Evolutionary conservation across 2,888 invertebrate species (phyloP).

Genomic region (Acanthosepion pharaonis): DNA sequence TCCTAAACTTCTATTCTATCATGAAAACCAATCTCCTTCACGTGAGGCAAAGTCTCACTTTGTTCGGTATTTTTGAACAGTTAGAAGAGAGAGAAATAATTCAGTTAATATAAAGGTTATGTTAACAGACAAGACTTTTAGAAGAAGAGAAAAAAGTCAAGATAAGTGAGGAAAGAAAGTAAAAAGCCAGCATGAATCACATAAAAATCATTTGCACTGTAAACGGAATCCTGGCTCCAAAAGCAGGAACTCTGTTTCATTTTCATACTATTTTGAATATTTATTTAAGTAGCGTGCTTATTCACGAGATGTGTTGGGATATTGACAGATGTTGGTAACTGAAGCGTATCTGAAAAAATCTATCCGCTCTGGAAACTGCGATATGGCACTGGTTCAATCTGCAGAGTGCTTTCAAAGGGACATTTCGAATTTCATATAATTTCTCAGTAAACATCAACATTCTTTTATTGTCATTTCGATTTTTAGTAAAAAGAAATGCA

Average conservation of each 20-base stretch:
- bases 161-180: too few relatives aligned
- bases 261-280: neutral
- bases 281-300: neutral
- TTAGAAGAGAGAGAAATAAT: too few relatives aligned
- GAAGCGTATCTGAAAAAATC: neutral
- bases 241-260: neutral
- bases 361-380: neutral
- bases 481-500: too few relatives aligned
- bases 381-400: neutral
- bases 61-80: too few relatives aligned
- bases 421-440: neutral
- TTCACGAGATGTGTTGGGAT: neutral
- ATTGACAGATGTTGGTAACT: neutral
- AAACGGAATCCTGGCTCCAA: neutral
- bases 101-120: too few relatives aligned
- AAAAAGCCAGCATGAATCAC: neutral
- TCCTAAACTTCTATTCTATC: too few relatives aligned
- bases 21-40: too few relatives aligned
- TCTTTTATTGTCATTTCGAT: too few relatives aligned
- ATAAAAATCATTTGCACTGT: neutral
- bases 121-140: too few relatives aligned
- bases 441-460: neutral
- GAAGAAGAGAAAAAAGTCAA: too few relatives aligned
- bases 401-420: neutral
- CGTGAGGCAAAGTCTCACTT: too few relatives aligned